Base-by-base conservation (phyloP, 2,113 vertebrate species). In the Taurulus bubalis region DNA sequence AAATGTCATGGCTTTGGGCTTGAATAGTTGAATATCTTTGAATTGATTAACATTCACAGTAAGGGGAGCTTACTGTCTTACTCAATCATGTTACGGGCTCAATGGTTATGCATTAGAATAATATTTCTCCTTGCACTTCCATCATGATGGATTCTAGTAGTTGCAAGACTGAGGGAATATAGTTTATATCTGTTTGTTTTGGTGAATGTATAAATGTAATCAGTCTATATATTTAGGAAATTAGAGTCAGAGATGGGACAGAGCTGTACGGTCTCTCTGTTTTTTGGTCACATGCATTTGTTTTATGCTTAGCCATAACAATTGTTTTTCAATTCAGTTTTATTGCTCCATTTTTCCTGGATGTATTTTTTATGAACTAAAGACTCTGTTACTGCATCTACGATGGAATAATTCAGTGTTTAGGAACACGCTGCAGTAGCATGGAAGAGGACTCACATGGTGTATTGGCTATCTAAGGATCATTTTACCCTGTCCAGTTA, bases 11-110 rank as follows among this genome's bases (percentile, higher is more conserved):
- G 91, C 92, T 94, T 88, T 81, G 86, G 93, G 91, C 89, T 89
- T 92, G 90, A 92, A 94, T 93, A 93, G 92, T 76, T 95, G 90
- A 93, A 93, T 90, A 94, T 92, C 86, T 93, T 90, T 92, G 92
- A 93, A 94, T 94, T 94, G 93, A 93, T 94, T 94, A 94, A 94
- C 93, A 94, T 94, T 94, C 92, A 90, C 89, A 77, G 89, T 88
- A 88, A 93, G 80, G 79, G 88, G 87, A 87, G 83, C 86, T 84
- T 89, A 92, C 91, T 93, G 93, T 94, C 93, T 89, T 82, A 84
- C 81, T 89, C 77, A 76, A 92, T 94, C 93, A 94, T 89, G 90
- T 94, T 89, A 89, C 22, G 83, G 77, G 91, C 79, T 90, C 87
- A 79, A 71, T 90, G 89, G 84, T 91, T 92, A 70, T 90, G 87